Base-by-base conservation (phyloP, 1,140 invertebrate species). In the Himalopsyche phryganea region DNA sequence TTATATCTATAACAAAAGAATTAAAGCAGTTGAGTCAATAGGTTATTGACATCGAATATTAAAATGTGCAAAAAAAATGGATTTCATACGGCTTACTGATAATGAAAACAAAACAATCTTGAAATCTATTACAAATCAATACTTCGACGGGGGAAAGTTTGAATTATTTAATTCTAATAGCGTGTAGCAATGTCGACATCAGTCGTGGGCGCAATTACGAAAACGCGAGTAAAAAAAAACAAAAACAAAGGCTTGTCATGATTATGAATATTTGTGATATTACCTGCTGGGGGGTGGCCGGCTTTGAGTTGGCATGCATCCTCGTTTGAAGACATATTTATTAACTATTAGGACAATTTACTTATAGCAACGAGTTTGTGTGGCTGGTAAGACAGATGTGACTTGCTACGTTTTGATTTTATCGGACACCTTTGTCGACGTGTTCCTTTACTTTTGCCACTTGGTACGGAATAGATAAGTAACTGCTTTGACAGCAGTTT, bases 211-310 rank as follows among this genome's bases (percentile, higher is more conserved):
- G 9, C 23, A 9, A 28, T 5, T 28, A 28, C 9, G 23, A 28
- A 9, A 28, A 28, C 23, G 23, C 23, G 38, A 40, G 13, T 14
- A 5, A 15, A 18, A 52, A 28, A 7, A n/a, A 42, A 41, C 5
- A 1, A 14, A 28, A 52, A 18, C 1, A 6, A 42, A 49, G 4
- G 9, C 14, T 35, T 5, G 13, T 14, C 13, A 15, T 14, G 4
- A 7, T 49, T 49, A 40, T 6, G 5, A 40, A 40, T 13, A 13
- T 40, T n/a, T 40, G 4, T 40, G 11, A 40, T 40, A 40, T 78
- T 79, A 92, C 90, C 86, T 81, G 91, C 91, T 68, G 90, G 90
- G 63, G 89, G 89, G 79, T 92, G 91, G 47, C 89, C 89, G 59
- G 81, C 86, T 71, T 89, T 90, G 14, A 90, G 71, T 71, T 88